Conservation (phyloP, 2,113 vertebrate species). For the Pithys albifrons region DNA sequence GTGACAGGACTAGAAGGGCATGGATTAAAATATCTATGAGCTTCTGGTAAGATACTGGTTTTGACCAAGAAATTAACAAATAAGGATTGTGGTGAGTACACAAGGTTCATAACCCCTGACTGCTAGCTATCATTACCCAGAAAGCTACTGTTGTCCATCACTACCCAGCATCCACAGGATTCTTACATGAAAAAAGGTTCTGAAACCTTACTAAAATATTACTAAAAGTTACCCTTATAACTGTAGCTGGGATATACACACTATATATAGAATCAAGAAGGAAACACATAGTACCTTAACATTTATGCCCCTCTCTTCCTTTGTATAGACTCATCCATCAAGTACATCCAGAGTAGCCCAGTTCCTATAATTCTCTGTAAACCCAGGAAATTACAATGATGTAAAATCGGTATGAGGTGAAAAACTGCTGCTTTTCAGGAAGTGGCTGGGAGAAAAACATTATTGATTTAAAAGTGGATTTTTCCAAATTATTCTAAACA, state of each 20-base stretch:
- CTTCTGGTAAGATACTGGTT: background rate
- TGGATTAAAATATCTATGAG: background rate
- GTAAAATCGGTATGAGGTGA: background rate
- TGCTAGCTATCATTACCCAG: background rate
- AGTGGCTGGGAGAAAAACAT: background rate
- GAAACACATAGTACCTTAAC: background rate
- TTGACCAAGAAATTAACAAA: constrained; percentile 1
- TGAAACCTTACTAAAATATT: background rate
- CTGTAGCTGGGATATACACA: background rate
- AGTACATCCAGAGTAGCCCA: background rate
- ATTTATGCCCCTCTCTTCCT: background rate
- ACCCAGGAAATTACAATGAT: background rate
- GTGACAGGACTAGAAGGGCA: background rate
- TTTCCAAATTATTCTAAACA: background rate
- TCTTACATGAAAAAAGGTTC: background rate
- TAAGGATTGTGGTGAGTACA: background rate
- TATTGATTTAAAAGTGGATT: background rate
- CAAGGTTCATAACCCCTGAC: background rate
- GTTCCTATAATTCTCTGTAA: background rate
- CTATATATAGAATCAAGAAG: background rate
- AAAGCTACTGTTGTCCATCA: background rate
- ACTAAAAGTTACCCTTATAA: background rate
- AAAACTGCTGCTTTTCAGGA: background rate
- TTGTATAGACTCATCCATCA: constrained; percentile 1
- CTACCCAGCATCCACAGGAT: background rate